Base-by-base conservation (phyloP, 2,113 vertebrate species). In the Scomber colias region DNA sequence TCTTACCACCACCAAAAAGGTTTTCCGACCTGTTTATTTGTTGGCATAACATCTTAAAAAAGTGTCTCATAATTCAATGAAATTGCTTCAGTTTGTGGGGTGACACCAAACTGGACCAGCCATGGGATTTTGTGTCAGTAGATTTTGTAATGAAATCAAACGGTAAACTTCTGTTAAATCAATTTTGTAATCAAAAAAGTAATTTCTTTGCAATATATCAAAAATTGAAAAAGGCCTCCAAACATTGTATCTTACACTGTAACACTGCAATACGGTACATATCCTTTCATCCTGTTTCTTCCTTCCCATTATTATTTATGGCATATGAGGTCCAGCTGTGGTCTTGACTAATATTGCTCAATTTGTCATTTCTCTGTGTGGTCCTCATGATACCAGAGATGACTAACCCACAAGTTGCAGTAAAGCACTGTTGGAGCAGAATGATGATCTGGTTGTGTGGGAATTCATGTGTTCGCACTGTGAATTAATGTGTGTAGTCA, bases 401-500 rank as follows among this genome's bases (percentile, higher is more conserved):
- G n/a, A 31, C 9, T 30, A 59, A 66, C 27, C 13, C 27, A 49
- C 24, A 27, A 13, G 45, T 12, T 57, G 17, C 19, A 65, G 27
- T 31, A 35, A 57, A 0, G 13, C 3, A 2, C 14, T 45, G 56
- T 53, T 46, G 50, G 1, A 66, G 7, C 54, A 50, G 30, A 71
- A 78, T 13, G 21, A 63, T 50, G 15, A 65, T 30, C 31, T 83
- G 45, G 44, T n/a, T 50, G 21, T 64, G 44, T 40, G 13, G 46
- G 27, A 56, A 49, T 53, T 40, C 10, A 4, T 4, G 55, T 67
- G 53, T 60, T 57, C 51, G 31, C 44, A 55, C 24, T 46, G 60
- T 60, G 19, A 62, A 79, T 15, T 12, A 69, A 55, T 65, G 11
- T 57, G 48, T 72, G 57, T 0, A 40, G 30, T 31, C 24, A 3